Conservation (phyloP, 2,888 invertebrate genomes). For the Stratiomys singularior region DNA sequence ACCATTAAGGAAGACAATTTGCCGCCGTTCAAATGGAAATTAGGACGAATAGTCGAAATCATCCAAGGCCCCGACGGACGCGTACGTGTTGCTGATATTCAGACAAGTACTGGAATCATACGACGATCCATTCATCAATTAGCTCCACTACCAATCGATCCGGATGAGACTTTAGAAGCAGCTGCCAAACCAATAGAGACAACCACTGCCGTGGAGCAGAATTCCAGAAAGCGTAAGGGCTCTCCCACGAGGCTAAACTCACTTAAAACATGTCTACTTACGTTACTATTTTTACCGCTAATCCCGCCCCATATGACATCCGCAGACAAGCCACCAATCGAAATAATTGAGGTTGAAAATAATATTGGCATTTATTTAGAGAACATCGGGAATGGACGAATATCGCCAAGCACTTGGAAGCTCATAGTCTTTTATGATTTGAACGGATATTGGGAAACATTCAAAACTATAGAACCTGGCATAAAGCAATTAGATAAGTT, state of each 20-base stretch:
- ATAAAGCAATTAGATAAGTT: not conserved
- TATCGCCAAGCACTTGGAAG: not conserved
- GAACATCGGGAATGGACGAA: not conserved
- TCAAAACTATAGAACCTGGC: not conserved
- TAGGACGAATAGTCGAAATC: constrained; percentile 8
- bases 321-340: not conserved
- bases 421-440: constrained; percentile 1
- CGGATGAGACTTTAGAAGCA: not conserved
- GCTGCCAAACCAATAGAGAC: not conserved
- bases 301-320: not conserved
- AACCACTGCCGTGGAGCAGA: not conserved
- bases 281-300: not conserved
- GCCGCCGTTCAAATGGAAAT: constrained; percentile 23
- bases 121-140: constrained; percentile 15
- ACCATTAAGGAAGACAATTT: constrained; percentile 28
- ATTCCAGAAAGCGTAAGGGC: not conserved
- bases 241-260: not conserved
- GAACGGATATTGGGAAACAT: not conserved
- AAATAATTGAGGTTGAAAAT: not conserved
- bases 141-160: constrained; percentile 20
- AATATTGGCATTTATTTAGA: not conserved
- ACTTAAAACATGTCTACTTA: not conserved
- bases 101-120: constrained; percentile 6
- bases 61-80: not conserved
- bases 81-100: constrained; percentile 9